Evolutionary conservation across 2,888 invertebrate species (phyloP).

Genomic region (Eurytoma californica): DNA sequence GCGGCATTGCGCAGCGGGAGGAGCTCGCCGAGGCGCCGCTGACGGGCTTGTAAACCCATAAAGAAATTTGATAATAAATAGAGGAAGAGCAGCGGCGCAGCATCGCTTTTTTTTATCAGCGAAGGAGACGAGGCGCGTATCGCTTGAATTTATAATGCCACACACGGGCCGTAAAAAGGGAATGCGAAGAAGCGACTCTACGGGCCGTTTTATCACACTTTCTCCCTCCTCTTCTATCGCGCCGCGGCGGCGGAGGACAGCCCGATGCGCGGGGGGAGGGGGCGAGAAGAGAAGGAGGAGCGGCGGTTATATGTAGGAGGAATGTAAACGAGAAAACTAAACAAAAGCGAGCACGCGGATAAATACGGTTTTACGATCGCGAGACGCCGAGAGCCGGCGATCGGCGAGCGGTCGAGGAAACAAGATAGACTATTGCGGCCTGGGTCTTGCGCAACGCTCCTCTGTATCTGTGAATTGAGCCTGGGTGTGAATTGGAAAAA

Average conservation of each 20-base stretch:
- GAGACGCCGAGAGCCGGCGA: conserved; percentile 52
- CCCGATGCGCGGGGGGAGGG: not conserved
- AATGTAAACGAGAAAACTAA: conserved; percentile 64
- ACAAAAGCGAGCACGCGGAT: conserved; percentile 62
- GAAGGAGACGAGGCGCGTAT: conserved; percentile 54
- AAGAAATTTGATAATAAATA: conserved; percentile 74
- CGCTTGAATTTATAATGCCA: conserved; percentile 70
- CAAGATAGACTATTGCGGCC: conserved; percentile 52
- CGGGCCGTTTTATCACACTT: conserved; percentile 54
- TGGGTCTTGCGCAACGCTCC: conserved; percentile 32
- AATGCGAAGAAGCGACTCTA: conserved; percentile 49
- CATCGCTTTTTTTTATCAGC: conserved; percentile 63
- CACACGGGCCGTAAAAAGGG: conserved; percentile 64
- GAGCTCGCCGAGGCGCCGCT: conserved; percentile 59
- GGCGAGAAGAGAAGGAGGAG: conserved; percentile 17
- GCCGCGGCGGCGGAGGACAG: conserved; percentile 6
- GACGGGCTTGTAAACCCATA: conserved; percentile 73
- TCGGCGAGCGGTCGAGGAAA: conserved; percentile 39
- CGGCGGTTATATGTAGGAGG: conserved; percentile 51
- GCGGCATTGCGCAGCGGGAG: conserved; percentile 22
- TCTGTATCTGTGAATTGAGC: not conserved
- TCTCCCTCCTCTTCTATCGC: conserved; percentile 33
- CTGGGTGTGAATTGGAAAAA: conserved; percentile 41
- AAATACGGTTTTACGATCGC: conserved; percentile 66
- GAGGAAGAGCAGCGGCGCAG: conserved; percentile 53